These are phyloP conservation scores for Capreolus pygargus DNA, from an alignment of 2,113 vertebrate genomes.

Conservation along the genomic window DNA sequence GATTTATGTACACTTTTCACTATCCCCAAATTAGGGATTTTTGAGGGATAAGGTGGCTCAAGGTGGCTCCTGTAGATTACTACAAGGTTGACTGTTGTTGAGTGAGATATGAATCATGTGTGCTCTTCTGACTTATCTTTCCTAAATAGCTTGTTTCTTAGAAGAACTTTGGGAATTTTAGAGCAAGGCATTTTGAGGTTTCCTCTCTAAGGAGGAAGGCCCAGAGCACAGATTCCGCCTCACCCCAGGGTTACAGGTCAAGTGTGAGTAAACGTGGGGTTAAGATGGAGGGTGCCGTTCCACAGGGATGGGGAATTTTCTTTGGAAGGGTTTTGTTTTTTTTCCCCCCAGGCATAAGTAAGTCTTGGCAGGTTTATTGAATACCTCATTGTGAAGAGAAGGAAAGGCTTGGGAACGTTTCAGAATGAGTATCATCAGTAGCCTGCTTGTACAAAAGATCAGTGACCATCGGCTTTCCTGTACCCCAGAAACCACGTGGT, in stretches of 20 bases:
- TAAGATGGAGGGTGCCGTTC: neutral
- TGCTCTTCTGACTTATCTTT: neutral
- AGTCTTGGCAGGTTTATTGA: too few species aligned
- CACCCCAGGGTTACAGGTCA: neutral
- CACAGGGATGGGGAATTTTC: neutral
- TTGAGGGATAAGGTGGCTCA: neutral
- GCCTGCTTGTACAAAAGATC: neutral
- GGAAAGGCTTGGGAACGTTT: neutral
- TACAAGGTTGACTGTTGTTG: too few species aligned
- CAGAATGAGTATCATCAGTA: neutral
- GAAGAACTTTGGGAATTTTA: neutral
- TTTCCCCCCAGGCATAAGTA: neutral
- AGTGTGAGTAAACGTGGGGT: neutral
- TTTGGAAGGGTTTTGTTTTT: neutral
- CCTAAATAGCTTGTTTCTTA: neutral
- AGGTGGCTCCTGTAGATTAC: neutral
- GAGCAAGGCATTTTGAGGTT: neutral
- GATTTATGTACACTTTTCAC: neutral
- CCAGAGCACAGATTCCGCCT: neutral
- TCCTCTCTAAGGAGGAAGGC: neutral
- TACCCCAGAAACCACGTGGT: neutral
- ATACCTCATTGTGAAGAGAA: neutral
- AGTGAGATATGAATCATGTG: neutral
- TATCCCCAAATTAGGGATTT: neutral
- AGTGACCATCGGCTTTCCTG: neutral